Evolutionary conservation across 2,113 vertebrate genomes (phyloP), one percentile per base, ranked within the genome.

Genomic region (Haemorhous mexicanus): DNA sequence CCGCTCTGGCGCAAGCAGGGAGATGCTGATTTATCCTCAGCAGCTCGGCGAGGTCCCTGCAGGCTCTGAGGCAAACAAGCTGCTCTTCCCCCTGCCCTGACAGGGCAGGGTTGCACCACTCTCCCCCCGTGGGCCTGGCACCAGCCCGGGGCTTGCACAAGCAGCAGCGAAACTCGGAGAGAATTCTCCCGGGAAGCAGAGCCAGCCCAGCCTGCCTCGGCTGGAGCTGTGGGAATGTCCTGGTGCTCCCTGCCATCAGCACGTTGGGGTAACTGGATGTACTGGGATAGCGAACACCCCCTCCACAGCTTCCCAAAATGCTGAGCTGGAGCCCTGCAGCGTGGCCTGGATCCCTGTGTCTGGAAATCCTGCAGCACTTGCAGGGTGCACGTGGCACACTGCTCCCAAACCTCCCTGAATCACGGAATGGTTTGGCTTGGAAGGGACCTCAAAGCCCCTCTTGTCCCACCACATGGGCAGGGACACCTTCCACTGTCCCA

Each of bases 121-220:
- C 84, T 43, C 5, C 9, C 84, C 75, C 35, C 58, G 61, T 7
- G 76, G 64, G 46, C 33, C 73, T 81, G 91, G 87, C 53, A 21
- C 46, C n/a, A 30, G 15, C 53, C 84, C 44, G 23, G 64, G 50
- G 43, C 64, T 96, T 95, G 93, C 94, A 91, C 90, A 95, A 94
- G 84, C 35, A 0, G 5, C 23, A 66, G 78, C 2, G 39, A 94
- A 97, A 96, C 87, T 44, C 1, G 4, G 39, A 75, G 83, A 59
- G 69, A 41, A 7, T 24, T 5, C n/a, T 77, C 13, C 35, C 6
- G 5, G 35, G 86, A 7, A 72, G 73, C 44, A 41, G 44, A 26
- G 6, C 58, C 84, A 21, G 79, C 90, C 82, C 59, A 30, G 53
- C 59, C 5, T 6, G 37, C 50, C 13, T 1, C 0, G 37, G 4